phyloP scores from a whole-genome alignment of 2,797 vertebrate genomes.

The Sternotherus odoratus region DNA sequence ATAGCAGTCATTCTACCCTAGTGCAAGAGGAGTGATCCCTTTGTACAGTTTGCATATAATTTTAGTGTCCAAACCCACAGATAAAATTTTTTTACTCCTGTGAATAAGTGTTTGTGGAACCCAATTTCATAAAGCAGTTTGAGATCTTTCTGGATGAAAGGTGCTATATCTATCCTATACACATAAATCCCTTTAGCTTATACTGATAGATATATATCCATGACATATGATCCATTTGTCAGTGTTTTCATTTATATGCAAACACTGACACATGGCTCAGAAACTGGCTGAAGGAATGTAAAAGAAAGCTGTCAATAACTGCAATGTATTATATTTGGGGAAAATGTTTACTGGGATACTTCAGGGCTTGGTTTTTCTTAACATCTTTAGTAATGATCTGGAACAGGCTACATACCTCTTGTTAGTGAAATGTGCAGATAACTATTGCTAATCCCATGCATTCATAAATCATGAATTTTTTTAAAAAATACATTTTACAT shows the following conservation, averaged over 20 bases:
- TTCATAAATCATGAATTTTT: not conserved
- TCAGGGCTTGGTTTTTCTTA: not conserved
- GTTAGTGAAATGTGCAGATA: not conserved
- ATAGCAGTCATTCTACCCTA: not conserved
- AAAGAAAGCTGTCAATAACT: not conserved
- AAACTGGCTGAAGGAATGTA: not conserved
- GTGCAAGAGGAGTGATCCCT: not conserved
- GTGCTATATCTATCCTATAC: not conserved
- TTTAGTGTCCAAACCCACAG: not conserved
- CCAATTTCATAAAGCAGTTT: not conserved
- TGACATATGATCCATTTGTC: too few relatives aligned
- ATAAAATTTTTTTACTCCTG: not conserved
- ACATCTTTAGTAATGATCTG: not conserved
- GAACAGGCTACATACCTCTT: not conserved
- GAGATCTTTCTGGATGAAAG: not conserved
- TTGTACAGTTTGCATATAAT: not conserved
- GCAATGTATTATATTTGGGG: not conserved
- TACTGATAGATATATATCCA: too few relatives aligned
- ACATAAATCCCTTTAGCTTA: not conserved
- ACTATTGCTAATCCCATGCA: not conserved
- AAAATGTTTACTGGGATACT: not conserved
- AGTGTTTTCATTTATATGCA: too few relatives aligned
- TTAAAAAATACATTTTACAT: not conserved
- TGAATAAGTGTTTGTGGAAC: not conserved
- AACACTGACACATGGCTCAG: not conserved